phyloP scores from a whole-genome alignment of 2,113 vertebrate genomes.

The Ceyx cyanopectus region DNA sequence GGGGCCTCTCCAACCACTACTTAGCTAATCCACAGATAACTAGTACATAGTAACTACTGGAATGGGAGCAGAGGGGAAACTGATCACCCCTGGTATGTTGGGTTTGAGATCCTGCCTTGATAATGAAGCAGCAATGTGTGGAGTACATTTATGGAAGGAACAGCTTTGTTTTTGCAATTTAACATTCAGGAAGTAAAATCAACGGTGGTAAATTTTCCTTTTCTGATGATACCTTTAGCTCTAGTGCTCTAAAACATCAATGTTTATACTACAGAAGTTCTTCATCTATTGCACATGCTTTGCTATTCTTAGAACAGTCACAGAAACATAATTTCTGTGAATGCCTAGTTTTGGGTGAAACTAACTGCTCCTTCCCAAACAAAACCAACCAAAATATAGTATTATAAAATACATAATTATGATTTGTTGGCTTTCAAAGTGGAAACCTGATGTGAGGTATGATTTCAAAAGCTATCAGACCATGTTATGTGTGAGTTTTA shows the following conservation, averaged over 20 bases:
- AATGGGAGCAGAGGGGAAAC: not conserved
- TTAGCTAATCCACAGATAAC: not conserved
- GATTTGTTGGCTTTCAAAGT: not conserved
- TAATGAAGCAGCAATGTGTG: not conserved
- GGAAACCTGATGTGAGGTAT: not conserved
- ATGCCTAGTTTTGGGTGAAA: constrained; percentile 13
- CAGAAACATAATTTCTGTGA: not conserved
- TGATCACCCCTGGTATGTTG: not conserved
- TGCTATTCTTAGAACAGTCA: constrained; percentile 50
- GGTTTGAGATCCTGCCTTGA: not conserved
- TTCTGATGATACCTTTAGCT: not conserved
- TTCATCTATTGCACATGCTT: constrained; percentile 7
- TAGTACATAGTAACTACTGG: not conserved
- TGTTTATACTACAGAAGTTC: constrained; percentile 12
- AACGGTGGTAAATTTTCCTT: not conserved
- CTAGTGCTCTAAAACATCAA: not conserved
- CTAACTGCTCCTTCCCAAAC: not conserved
- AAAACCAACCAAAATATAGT: not conserved
- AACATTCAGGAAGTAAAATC: not conserved
- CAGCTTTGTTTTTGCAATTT: not conserved
- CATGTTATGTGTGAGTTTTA: not conserved
- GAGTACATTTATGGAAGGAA: not conserved
- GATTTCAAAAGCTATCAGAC: not conserved
- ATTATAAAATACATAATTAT: not conserved
- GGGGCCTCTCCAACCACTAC: not conserved